phyloP scores from a whole-genome alignment of 2,888 invertebrate genomes.

The Bimastos eiseni region DNA sequence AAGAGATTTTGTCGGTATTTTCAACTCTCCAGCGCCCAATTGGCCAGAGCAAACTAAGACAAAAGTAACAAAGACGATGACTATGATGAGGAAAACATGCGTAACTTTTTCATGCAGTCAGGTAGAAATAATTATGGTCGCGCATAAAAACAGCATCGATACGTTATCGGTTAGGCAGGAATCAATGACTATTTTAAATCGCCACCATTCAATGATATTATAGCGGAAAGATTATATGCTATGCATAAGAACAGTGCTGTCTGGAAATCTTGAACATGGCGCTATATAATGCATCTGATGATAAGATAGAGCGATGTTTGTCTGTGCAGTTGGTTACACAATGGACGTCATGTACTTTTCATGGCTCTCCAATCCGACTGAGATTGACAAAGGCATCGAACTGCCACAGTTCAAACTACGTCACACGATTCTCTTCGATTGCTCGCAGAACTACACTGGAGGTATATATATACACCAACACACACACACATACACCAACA shows the following conservation, averaged over 20 bases:
- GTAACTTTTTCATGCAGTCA: not conserved
- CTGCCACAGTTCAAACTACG: constrained; percentile 36
- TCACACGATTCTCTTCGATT: constrained; percentile 29
- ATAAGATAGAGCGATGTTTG: not conserved
- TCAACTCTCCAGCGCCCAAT: not conserved
- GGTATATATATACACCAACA: not conserved
- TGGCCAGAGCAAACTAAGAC: not conserved
- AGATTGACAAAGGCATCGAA: constrained; percentile 34
- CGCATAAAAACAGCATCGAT: not conserved
- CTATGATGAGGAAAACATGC: no score
- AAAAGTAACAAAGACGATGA: no score
- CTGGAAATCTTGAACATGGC: not conserved
- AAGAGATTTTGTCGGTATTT: not conserved
- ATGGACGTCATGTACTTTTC: constrained; percentile 37
- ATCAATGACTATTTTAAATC: not conserved
- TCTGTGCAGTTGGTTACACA: constrained; percentile 34
- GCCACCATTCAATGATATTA: no score
- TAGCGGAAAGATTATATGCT: not conserved
- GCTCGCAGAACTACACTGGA: constrained; percentile 40
- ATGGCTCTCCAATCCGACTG: constrained; percentile 31
- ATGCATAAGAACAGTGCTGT: not conserved
- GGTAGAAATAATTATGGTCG: not conserved
- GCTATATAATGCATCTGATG: not conserved
- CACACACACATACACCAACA: not conserved
- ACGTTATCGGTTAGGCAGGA: not conserved